A percentile compares a stretch with the other conserved stretches of the same genome.
phyloP scores from a whole-genome alignment of 2,797 vertebrate species.

The Pipistrellus pygmaeus region DNA sequence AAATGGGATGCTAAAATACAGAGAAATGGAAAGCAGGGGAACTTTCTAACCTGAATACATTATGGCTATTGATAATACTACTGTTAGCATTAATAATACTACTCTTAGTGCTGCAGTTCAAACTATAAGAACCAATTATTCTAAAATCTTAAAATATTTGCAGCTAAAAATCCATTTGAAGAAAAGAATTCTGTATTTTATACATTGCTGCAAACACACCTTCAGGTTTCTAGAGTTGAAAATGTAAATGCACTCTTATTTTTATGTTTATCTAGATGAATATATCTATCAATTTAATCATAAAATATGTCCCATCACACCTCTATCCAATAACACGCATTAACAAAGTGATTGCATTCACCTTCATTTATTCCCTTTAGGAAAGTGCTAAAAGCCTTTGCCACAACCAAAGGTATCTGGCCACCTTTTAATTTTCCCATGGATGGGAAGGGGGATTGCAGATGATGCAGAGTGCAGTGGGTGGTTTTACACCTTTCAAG shows the following conservation, averaged over 20 bases:
- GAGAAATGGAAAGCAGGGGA: not conserved
- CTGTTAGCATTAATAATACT: not conserved
- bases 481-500: conserved; percentile 18
- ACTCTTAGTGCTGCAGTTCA: not conserved
- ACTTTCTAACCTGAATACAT: not conserved
- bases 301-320: not conserved
- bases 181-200: not conserved
- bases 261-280: conserved; percentile 45
- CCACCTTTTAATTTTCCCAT: conserved; percentile 53
- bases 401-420: not conserved
- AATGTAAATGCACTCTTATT: conserved; percentile 11
- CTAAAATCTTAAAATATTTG: not conserved
- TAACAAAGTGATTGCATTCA: conserved; percentile 54
- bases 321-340: not conserved
- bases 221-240: not conserved
- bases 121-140: not conserved
- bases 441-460: not conserved
- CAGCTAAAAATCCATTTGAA: not conserved
- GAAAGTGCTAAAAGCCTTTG: not conserved
- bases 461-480: not conserved
- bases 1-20: fast-evolving
- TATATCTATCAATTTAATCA: conserved; percentile 36
- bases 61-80: not conserved
- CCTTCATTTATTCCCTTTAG: conserved; percentile 50
- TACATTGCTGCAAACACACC: not conserved